Evolutionary conservation across 2,113 vertebrate genomes (phyloP), one percentile per base, ranked within the genome.

Genomic region (Bettongia penicillata): DNA sequence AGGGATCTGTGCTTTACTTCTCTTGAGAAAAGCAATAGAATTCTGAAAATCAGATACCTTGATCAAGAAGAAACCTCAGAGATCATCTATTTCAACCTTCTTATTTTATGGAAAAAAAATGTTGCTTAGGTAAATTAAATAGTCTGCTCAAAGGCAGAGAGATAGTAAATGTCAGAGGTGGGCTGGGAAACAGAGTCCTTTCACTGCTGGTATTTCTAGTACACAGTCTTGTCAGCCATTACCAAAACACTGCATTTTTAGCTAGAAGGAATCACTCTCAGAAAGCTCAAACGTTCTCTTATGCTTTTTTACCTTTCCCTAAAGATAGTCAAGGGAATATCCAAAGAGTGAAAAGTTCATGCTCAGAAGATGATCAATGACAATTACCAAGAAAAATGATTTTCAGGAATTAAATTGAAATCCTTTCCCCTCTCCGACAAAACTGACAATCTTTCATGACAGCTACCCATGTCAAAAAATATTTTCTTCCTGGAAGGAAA

Each of bases 281-380:
- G 25, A 14, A 93, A 96, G 53, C 92, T 49, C 22, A 93, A 93
- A 93, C 92, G 0, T 84, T 96, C 57, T 91, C 95, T 90, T 23
- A 37, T 90, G 8, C n/a, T 93, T 92, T 22, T 92, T 91, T 31
- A 0, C 1, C 77, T 2, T 0, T 93, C 14, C 48, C 94, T 61
- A 93, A 0, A 92, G 50, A 91, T 92, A 95, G 24, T 37, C n/a
- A 37, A 23, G 43, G 55, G 93, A 53, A 1, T 77, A 94, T 92
- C 9, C 84, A 19, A 89, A 94, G 90, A 96, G 90, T 97, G 93
- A 98, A 95, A 94, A 97, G 95, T 98, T 97, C 95, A 96, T 91
- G 51, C 93, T 95, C 93, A 95, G 94, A 92, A 93, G 61, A 96
- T 93, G 26, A 94, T 96, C 91, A 50, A 5, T 95, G 53, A 91